These are phyloP conservation scores for Camptogramma bilineatum DNA, from an alignment of 2,888 invertebrate species.

Conservation along the genomic window DNA sequence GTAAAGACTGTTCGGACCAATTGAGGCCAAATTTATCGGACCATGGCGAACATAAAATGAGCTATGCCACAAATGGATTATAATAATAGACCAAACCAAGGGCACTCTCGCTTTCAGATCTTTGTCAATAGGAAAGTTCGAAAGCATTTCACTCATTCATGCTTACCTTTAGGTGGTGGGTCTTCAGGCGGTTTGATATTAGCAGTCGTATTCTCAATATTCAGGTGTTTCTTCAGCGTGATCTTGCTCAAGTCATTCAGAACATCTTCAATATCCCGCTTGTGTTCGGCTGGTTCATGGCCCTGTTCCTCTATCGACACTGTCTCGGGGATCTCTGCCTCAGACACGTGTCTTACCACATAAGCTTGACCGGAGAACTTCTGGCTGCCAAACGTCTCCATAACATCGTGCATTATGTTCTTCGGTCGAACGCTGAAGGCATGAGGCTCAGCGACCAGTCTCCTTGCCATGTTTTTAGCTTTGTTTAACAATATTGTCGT, in stretches of 20 bases:
- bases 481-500: conserved; percentile 76
- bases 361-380: conserved; percentile 68
- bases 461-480: conserved; percentile 78
- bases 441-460: conserved; percentile 76
- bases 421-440: conserved; percentile 73
- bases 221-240: conserved; percentile 76
- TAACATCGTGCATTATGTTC: conserved; percentile 80
- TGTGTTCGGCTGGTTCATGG: conserved; percentile 65
- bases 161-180: conserved; percentile 66
- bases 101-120: background rate
- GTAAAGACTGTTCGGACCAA: too few species aligned
- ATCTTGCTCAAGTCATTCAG: conserved; percentile 79
- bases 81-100: too few species aligned
- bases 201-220: conserved; percentile 79
- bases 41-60: too few species aligned
- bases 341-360: conserved; percentile 74
- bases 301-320: conserved; percentile 67
- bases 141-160: background rate
- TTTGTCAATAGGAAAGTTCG: background rate
- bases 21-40: too few species aligned
- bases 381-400: conserved; percentile 76
- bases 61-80: too few species aligned
- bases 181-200: conserved; percentile 76
- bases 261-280: conserved; percentile 78
- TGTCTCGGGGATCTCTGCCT: conserved; percentile 63